Base-by-base conservation (phyloP, 2,113 vertebrate genomes). In the Lepus timidus region DNA sequence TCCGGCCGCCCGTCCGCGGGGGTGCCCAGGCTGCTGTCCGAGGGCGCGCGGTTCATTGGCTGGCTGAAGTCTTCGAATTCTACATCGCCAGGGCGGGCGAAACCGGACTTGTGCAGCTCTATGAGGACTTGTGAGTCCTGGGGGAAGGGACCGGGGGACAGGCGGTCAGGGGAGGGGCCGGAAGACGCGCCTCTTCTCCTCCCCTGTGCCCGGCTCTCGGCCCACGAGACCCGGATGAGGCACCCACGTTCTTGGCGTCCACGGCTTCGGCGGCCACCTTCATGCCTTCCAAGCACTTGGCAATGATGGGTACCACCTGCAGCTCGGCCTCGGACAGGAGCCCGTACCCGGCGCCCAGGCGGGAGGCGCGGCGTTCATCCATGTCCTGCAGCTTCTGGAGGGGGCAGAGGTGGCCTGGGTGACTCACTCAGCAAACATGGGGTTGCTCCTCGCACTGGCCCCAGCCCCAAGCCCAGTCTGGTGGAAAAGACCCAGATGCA, bases 41-140 rank as follows among this genome's bases (percentile, higher is more conserved):
- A 99, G 0, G 99, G 99, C 1, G 98, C 97, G 0, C 99, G 98
- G 96, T 99, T 99, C 97, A 99, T 99, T 88, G 98, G 98, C 96
- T 99, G 99, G 97, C 99, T 99, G 98, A 98, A 99, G 97, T 99
- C 99, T 95, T 99, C 99, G 16, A 99, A 99, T 91, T 99, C 99
- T 96, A 99, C 84, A 31, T 99, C 99, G 2, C 98, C 98, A 0
- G 99, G 99, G 58, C 99, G 98, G 85, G 99, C 98, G 23, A 99
- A 99, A 36, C 99, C 99, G 0, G 99, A 99, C 96, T 99, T 99
- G 97, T 99, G 98, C 96, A 99, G 98, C 94, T 99, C 99, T 39
- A 99, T 98, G 71, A 99, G 97, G 86, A 98, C 97, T 97, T 98
- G 90, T 49, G 99, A 99, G 97, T 99, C 99, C 99, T 99, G 95